These are phyloP conservation scores for Morelia viridis DNA, from an alignment of 2,797 vertebrate genomes.

Conservation along the genomic window DNA sequence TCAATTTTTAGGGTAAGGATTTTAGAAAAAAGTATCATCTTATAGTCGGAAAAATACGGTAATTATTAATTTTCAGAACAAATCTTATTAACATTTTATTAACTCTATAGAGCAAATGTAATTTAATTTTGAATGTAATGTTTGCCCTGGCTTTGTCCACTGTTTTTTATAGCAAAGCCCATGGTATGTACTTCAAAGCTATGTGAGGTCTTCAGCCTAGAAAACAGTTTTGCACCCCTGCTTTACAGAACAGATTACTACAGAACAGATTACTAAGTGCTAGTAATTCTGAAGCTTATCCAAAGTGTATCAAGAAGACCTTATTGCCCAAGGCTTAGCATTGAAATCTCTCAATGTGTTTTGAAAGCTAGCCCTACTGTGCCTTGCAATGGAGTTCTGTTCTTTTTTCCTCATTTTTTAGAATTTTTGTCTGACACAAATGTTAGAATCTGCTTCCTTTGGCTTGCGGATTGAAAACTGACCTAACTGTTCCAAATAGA, in stretches of 20 bases:
- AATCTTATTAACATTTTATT: not conserved
- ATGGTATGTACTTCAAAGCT: not conserved
- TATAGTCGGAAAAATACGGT: no score
- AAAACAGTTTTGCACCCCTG: not conserved
- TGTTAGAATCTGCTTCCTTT: accelerated
- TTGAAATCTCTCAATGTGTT: not conserved
- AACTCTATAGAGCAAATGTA: not conserved
- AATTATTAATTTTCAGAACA: not conserved
- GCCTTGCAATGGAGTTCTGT: not conserved
- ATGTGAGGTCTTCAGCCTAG: not conserved
- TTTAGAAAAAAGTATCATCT: no score
- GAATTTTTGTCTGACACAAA: not conserved
- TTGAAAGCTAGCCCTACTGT: not conserved
- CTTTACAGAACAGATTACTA: not conserved
- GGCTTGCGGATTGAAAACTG: not conserved
- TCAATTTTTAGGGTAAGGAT: no score
- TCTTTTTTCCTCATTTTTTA: slow-evolving; percentile 9
- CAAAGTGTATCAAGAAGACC: not conserved
- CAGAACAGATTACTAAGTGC: not conserved
- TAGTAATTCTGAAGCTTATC: not conserved
- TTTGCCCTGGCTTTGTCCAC: not conserved
- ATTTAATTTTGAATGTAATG: not conserved
- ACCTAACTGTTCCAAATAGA: not conserved
- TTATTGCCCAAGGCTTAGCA: not conserved
- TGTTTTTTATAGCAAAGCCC: not conserved